These are phyloP conservation scores for Rhinogobio ventralis DNA, from an alignment of 2,797 vertebrate genomes.

Conservation along the genomic window DNA sequence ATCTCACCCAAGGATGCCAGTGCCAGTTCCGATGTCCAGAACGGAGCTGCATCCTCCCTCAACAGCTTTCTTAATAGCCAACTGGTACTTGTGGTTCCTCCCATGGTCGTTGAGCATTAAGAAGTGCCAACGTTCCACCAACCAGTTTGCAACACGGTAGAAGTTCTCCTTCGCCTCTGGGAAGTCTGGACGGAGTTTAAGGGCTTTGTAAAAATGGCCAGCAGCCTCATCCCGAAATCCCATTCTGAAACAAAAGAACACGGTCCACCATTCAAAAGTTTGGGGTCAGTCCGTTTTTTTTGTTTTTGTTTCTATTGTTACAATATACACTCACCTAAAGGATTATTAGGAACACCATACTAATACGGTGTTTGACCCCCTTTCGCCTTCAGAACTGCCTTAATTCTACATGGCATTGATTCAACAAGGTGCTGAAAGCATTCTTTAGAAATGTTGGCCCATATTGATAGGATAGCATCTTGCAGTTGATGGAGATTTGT, in stretches of 20 bases:
- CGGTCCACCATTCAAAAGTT: neutral
- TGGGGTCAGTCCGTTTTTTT: neutral
- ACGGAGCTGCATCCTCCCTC: slow-evolving; percentile 85
- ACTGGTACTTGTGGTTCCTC: slow-evolving; percentile 89
- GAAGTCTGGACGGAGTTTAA: slow-evolving; percentile 92
- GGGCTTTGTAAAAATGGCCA: slow-evolving; percentile 94
- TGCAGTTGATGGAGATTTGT: too few species aligned
- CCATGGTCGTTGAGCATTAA: slow-evolving; percentile 94
- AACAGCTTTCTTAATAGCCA: slow-evolving; percentile 90
- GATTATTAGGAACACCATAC: too few species aligned
- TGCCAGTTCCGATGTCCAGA: slow-evolving; percentile 96
- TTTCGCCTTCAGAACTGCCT: too few species aligned
- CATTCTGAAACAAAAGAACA: slow-evolving; percentile 79
- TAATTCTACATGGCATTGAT: too few species aligned
- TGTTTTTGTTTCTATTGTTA: neutral
- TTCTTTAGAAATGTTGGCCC: too few species aligned
- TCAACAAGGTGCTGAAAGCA: too few species aligned
- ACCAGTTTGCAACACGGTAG: slow-evolving; percentile 95
- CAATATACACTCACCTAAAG: too few species aligned
- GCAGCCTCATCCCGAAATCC: slow-evolving; percentile 97
- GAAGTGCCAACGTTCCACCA: slow-evolving; percentile 98
- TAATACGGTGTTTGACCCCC: too few species aligned
- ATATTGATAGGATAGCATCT: too few species aligned
- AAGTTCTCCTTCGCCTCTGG: slow-evolving; percentile 96
- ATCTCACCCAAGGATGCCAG: slow-evolving; percentile 92